Conservation (phyloP, 2,888 invertebrate genomes). For the Drosophila rellima region DNA sequence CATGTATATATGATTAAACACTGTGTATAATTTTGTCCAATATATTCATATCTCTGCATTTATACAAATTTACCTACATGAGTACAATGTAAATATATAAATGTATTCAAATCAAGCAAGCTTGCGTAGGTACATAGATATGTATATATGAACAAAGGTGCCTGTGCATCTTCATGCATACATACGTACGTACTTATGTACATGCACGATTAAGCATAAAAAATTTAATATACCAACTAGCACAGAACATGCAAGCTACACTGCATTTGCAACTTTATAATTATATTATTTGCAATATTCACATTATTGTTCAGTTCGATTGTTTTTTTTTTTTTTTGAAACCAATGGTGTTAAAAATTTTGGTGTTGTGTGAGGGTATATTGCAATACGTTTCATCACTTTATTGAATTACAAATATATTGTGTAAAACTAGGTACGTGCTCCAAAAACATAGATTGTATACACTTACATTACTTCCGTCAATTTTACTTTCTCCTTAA, state of each 20-base stretch:
- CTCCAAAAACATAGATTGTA: slow-evolving; percentile 15
- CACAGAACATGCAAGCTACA: not conserved
- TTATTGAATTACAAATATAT: not conserved
- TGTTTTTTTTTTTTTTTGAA: slow-evolving; percentile 3
- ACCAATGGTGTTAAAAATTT: slow-evolving; percentile 7
- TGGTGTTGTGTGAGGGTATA: slow-evolving; percentile 8
- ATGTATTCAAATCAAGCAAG: slow-evolving; percentile 10
- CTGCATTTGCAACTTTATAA: not conserved
- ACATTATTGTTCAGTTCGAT: slow-evolving; percentile 2
- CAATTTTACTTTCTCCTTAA: slow-evolving; percentile 66
- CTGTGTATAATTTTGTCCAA: slow-evolving; percentile 5
- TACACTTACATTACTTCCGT: slow-evolving; percentile 73
- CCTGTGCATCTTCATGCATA: slow-evolving; percentile 8
- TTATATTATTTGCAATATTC: slow-evolving; percentile 1
- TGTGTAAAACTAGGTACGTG: slow-evolving; percentile 7
- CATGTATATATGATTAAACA: not conserved
- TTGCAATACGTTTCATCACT: slow-evolving; percentile 3
- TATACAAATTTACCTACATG: not conserved
- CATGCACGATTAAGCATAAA: slow-evolving; percentile 20
- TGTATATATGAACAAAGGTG: slow-evolving; percentile 19
- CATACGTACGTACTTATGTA: slow-evolving; percentile 1
- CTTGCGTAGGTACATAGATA: slow-evolving; percentile 6
- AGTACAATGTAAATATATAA: not conserved
- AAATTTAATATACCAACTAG: slow-evolving; percentile 8
- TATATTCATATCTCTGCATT: slow-evolving; percentile 6